Evolutionary conservation across 2,888 invertebrate genomes (phyloP).

Genomic region (Alitta virens): DNA sequence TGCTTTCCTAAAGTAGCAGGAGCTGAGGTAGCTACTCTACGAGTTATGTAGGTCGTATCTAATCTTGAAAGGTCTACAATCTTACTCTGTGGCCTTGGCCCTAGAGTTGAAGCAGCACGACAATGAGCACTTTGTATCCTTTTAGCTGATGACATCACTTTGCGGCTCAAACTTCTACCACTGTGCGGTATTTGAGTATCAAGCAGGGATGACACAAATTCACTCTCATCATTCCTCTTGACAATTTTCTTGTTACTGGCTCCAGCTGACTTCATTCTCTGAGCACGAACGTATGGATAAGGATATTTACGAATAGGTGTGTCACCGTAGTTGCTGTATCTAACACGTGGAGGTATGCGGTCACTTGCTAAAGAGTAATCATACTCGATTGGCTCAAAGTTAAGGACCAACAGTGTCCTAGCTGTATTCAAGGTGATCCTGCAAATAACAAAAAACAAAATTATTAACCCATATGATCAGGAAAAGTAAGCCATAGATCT

Average conservation of each 20-base stretch:
- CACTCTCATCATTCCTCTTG: conserved; percentile 24
- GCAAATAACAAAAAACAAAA: conserved; percentile 3
- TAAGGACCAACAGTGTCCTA: conserved; percentile 50
- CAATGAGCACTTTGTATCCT: conserved; percentile 35
- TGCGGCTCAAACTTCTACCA: conserved; percentile 45
- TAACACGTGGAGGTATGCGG: conserved; percentile 49
- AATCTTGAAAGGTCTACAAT: background rate
- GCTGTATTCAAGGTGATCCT: conserved; percentile 53
- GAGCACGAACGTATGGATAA: conserved; percentile 52
- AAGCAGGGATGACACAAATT: background rate
- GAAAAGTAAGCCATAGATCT: too few relatives aligned
- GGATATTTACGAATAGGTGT: conserved; percentile 49
- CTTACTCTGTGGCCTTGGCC: background rate
- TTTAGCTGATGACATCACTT: conserved; percentile 39
- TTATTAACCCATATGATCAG: too few relatives aligned
- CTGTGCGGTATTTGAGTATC: conserved; percentile 46
- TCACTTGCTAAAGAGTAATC: conserved; percentile 52
- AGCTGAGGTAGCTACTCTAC: conserved; percentile 22
- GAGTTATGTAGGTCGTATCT: conserved; percentile 7
- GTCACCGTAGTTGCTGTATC: conserved; percentile 50
- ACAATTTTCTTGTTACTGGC: conserved; percentile 48
- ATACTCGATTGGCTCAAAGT: conserved; percentile 54
- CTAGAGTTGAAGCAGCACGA: background rate
- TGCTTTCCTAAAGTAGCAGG: conserved; percentile 14
- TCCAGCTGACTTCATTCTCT: conserved; percentile 50